Base-by-base conservation (phyloP, 2,888 invertebrate species). In the Acrobasis repandana region DNA sequence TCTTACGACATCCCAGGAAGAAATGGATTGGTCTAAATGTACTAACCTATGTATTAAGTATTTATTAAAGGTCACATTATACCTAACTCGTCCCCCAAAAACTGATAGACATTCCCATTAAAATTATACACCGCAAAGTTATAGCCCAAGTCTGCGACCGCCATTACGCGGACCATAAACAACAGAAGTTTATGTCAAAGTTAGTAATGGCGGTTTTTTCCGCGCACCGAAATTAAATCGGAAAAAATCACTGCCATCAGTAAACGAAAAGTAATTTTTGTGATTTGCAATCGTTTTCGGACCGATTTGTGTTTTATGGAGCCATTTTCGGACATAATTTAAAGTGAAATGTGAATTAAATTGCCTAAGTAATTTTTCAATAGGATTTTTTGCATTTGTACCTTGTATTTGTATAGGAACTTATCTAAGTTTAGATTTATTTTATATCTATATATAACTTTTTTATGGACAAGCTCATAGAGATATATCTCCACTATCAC, bases 161-260 rank as follows among this genome's bases (percentile, higher is more conserved):
- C 38, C 54, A 54, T 54, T 54, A 54, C 20, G 16, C 11, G 18
- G 54, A 18, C 54, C 54, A 54, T 54, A 54, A 54, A 54, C 38
- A 54, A 38, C 38, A 54, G 54, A 54, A 54, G 38, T 48, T 57
- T 34, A 57, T 48, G 48, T 47, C 34, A 57, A 47, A 57, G 47
- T 57, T 57, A 33, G 33, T 57, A 47, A 57, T 57, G 47, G 57
- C 47, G 33, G 47, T 11, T 20, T 47, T 47, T 47, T 16, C 47
- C 47, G 47, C 47, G 11, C 33, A 57, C 15, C 11, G 33, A 47
- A 57, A 47, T 57, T 16, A 48, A 57, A 54, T 54, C 54, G 54
- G 11, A 14, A 54, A 34, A 33, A 54, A 54, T 54, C 54, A 18
- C 38, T 18, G 38, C 16, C 54, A 54, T 54, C 38, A 18, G 18